Evolutionary conservation across 37 sponge, comb jelly and placozoan genomes (phyloP), one percentile per base, ranked within the genome.

Genomic region (Ephydatia muelleri): DNA sequence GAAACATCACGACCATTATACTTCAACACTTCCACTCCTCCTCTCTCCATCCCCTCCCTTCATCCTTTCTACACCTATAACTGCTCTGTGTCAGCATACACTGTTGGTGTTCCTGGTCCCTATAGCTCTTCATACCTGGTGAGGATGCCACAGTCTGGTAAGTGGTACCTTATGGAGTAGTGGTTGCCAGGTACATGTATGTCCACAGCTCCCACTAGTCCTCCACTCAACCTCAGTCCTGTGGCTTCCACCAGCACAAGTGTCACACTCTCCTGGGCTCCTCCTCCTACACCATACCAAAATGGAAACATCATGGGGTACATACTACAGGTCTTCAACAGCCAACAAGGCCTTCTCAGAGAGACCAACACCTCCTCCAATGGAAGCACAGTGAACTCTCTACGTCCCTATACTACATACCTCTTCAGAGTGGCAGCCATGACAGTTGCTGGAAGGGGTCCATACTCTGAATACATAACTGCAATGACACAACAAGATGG

Each of bases 11-110:
- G 28, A 1, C 4, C 23, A 13, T 65, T 8, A 64, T 33, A 80
- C 26, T 80, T 66, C 69, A 80, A 66, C 27, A 64, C 68, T 12
- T 33, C n/a, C 32, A 32, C 68, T 65, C 57, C 81, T 5, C 23
- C 19, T 67, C 31, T 65, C 33, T 67, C 81, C 30, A 23, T 80
- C 23, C 21, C 21, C 5, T 67, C 67, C 25, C 88, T 88, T 22
- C 89, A 88, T 49, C 89, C 89, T 28, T 43, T 72, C 40, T 83
- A 88, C 71, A 88, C 89, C 31, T 88, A 88, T 49, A 3, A 71
- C 2, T 83, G 73, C 25, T 35, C 27, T 8, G 79, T 88, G 2
- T 67, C 84, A 37, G 89, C 89, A 28, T 47, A 48, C 29, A 88
- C 82, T 48, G 79, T 83, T 27, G 75, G 37, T 32, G 69, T 28